Evolutionary conservation across 2,888 invertebrate species (phyloP), one percentile per base, ranked within the genome.

Genomic region (Agonopterix heracliana): DNA sequence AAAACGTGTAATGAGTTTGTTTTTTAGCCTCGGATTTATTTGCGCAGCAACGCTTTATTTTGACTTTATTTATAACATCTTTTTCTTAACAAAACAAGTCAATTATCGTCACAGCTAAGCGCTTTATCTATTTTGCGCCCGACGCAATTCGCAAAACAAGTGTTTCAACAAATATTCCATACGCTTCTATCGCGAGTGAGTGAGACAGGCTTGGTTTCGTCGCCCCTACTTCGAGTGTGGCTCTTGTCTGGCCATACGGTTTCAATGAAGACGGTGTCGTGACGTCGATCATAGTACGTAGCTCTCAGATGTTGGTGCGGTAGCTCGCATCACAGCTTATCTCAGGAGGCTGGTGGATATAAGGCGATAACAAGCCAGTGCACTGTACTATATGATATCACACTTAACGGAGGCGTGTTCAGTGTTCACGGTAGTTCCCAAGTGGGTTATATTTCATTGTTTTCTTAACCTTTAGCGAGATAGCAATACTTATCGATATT

Each of bases 251-350:
- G 71, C 75, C 61, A 61, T 68, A 79, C 68, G 76, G 83, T 83
- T 75, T 68, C 60, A 74, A 70, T 71, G 79, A 73, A 77, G 74
- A 74, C 69, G 67, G 62, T 62, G 66, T 50, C 61, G 60, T 72
- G 74, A 85, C 88, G 89, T 87, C 81, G 81, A 78, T 89, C 81
- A 86, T 84, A 82, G 89, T 89, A 89, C 89, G 89, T 89, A 89
- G 89, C 89, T 89, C 81, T 84, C 77, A 80, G 86, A 89, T 74
- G 73, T 74, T 74, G 77, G 86, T 85, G 67, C 66, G 78, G 84
- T 80, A 84, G 82, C 84, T 86, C 84, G 84, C 74, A 74, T 41
- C 13, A 11, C 12, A n/a, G 56, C 65, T 81, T 86, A 83, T 85
- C 84, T 64, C 53, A 54, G 63, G 69, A 61, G 68, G 71, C 76